Base-by-base conservation (phyloP, 2,113 vertebrate genomes). In the Aptenodytes forsteri region DNA sequence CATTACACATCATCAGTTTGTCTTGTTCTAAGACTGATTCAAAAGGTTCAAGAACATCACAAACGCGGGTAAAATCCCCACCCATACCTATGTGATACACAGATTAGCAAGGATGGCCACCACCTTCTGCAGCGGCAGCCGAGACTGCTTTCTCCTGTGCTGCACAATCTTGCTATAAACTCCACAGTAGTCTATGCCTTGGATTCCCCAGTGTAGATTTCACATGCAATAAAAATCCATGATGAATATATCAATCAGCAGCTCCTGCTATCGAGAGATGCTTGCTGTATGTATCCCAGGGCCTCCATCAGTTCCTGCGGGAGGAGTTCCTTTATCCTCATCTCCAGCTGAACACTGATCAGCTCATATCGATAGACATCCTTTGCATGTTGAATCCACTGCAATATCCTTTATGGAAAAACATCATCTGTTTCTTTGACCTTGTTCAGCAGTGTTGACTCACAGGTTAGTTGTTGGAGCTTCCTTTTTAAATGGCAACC, bases 381-480 rank as follows among this genome's bases (percentile, higher is more conserved):
- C 59, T 87, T 21, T 16, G 18, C 34, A 32, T 1, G 6, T 13
- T 42, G 64, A 69, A 86, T 70, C 46, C 29, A 38, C 1, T 52
- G 22, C 25, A 29, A 29, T 14, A 44, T 40, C 40, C 66, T 61
- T 18, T 40, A 61, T 4, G 30, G 34, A 42, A 61, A 79, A 67
- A 6, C 0, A 1, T 2, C 2, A 6, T 11, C 11, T 40, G 79
- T 42, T 64, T 11, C 49, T 50, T n/a, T 1, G 2, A 32, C 13
- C 10, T 15, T 10, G 25, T 7, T 67, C 27, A 61, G 58, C 49
- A 89, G 67, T 0, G 2, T 4, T 47, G 76, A 36, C 34, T 80
- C 13, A 5, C 42, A 9, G 58, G 19, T 32, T 34, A 22, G 21
- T 8, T 25, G 36, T 23, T 44, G 46, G 36, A 76, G n/a, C 17